These are phyloP conservation scores for Urosaurus nigricauda DNA, from an alignment of 2,797 vertebrate genomes.

Conservation along the genomic window DNA sequence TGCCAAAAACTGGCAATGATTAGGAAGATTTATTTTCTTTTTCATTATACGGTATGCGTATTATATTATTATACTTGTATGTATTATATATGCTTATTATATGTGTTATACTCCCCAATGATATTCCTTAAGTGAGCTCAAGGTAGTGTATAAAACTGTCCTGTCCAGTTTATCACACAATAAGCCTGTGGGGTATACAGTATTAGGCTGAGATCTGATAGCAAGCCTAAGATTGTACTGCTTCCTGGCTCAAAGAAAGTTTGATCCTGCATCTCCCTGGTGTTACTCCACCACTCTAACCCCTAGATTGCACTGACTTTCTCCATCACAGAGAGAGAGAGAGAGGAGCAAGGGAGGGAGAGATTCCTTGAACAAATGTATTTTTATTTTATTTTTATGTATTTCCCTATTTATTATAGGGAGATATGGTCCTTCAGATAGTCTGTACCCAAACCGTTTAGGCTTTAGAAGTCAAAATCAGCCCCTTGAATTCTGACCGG, in stretches of 20 bases:
- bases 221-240: neutral
- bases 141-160: too few species aligned
- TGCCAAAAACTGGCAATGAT: neutral
- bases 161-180: neutral
- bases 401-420: too few species aligned
- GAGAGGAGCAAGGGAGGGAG: too few species aligned
- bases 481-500: too few species aligned
- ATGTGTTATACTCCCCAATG: neutral
- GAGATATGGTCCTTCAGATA: too few species aligned
- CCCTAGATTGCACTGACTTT: neutral
- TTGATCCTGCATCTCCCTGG: neutral
- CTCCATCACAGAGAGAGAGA: neutral
- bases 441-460: too few species aligned
- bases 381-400: too few species aligned
- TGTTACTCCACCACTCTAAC: neutral
- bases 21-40: slow-evolving; percentile 4
- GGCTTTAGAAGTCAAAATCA: too few species aligned
- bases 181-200: neutral
- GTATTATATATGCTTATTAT: neutral
- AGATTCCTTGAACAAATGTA: too few species aligned
- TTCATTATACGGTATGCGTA: neutral
- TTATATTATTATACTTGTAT: too few species aligned
- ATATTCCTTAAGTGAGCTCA: neutral
- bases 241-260: neutral
- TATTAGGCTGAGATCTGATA: neutral